phyloP scores from a whole-genome alignment of 2,113 vertebrate species.

The Psettodes erumei region DNA sequence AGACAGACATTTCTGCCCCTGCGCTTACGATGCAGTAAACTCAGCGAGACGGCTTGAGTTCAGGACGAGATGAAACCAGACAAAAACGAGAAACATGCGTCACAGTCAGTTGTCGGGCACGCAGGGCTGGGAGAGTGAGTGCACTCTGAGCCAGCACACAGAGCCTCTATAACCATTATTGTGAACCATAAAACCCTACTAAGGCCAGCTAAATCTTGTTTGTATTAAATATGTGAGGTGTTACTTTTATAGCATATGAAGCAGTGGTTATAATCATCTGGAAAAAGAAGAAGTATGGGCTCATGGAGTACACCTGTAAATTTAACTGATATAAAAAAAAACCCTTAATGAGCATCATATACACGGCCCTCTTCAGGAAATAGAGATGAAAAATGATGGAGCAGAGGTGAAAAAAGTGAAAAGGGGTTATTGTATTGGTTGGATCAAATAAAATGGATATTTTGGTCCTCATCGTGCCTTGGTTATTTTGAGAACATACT shows the following conservation, averaged over 20 bases:
- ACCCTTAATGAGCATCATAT: not conserved
- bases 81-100: slow-evolving; percentile 47
- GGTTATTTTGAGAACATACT: slow-evolving; percentile 16
- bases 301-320: slow-evolving; percentile 62
- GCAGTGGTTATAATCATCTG: slow-evolving; percentile 64
- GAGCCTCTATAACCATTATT: slow-evolving; percentile 52
- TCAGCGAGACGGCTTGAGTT: slow-evolving; percentile 45
- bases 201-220: slow-evolving; percentile 66
- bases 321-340: slow-evolving; percentile 48
- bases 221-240: slow-evolving; percentile 62
- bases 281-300: slow-evolving; percentile 22
- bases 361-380: slow-evolving; percentile 39
- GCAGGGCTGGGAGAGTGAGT: slow-evolving; percentile 24
- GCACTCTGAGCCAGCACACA: slow-evolving; percentile 23
- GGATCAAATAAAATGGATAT: slow-evolving; percentile 16
- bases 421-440: slow-evolving; percentile 10
- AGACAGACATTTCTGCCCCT: not conserved
- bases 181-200: slow-evolving; percentile 61
- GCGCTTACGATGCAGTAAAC: slow-evolving; percentile 34
- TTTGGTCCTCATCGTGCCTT: slow-evolving; percentile 10
- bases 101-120: slow-evolving; percentile 49
- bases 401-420: not conserved
- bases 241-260: slow-evolving; percentile 55
- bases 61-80: slow-evolving; percentile 36
- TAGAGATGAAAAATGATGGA: not conserved